Evolutionary conservation across 2,113 vertebrate genomes (phyloP).

Genomic region (Psilopogon haemacephalus): DNA sequence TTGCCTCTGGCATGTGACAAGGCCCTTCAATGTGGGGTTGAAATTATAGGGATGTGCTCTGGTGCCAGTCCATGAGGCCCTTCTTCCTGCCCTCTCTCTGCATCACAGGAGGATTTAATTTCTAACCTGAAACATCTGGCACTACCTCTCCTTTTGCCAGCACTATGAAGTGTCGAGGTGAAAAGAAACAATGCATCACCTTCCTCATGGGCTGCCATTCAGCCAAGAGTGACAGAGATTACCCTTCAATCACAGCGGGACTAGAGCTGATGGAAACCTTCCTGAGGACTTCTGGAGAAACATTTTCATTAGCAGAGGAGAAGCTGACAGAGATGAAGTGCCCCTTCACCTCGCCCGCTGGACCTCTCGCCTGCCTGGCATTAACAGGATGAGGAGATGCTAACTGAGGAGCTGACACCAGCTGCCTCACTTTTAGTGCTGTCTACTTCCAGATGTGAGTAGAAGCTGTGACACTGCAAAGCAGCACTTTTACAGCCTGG

Average conservation of each 20-base stretch:
- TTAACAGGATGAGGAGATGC: background rate
- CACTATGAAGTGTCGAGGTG: background rate
- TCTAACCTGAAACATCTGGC: background rate
- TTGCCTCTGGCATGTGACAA: background rate
- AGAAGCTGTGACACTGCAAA: conserved; percentile 12
- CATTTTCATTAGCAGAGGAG: conserved; percentile 53
- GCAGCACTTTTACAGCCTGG: background rate
- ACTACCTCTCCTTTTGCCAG: background rate
- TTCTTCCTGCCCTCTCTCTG: background rate
- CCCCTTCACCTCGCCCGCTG: background rate
- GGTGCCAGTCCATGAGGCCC: rapidly evolving
- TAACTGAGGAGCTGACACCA: background rate
- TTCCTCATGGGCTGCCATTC: conserved; percentile 24
- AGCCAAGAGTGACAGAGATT: conserved; percentile 38
- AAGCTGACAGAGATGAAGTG: conserved; percentile 49
- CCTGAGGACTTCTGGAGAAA: conserved; percentile 37
- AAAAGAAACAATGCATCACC: conserved; percentile 45
- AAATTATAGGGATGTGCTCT: background rate
- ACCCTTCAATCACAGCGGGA: conserved; percentile 42
- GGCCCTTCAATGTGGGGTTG: background rate
- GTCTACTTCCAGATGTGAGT: conserved; percentile 32
- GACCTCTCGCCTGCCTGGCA: background rate
- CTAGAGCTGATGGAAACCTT: conserved; percentile 21
- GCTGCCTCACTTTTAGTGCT: background rate
- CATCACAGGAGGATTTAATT: background rate